Evolutionary conservation across 2,113 vertebrate genomes (phyloP).

Genomic region (Heterochromis multidens): DNA sequence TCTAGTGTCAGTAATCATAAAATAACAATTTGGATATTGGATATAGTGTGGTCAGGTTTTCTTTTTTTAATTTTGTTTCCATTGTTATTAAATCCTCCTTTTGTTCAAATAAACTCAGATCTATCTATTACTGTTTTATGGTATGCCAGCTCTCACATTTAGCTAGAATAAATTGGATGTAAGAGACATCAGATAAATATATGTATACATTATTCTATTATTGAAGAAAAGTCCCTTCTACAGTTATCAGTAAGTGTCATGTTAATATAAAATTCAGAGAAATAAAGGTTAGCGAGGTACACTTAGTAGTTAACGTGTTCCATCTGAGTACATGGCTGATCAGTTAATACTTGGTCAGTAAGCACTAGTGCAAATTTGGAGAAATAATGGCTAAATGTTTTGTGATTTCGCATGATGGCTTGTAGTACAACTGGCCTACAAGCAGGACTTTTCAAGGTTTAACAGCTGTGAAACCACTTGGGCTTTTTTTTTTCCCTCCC

Average conservation of each 20-base stretch:
- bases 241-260: neutral
- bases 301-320: neutral
- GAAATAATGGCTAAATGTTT: neutral
- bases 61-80: neutral
- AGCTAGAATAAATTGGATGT: neutral
- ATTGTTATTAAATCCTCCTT: neutral
- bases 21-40: neutral
- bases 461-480: neutral
- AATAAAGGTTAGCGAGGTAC: neutral
- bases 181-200: too few species aligned
- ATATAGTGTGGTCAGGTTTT: too few species aligned
- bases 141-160: neutral
- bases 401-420: too few species aligned
- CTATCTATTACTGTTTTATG: neutral
- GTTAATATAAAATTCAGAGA: neutral
- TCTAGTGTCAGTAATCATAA: neutral
- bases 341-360: too few species aligned
- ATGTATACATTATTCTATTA: neutral
- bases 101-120: neutral
- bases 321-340: neutral
- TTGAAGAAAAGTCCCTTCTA: neutral
- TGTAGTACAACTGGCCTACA: neutral
- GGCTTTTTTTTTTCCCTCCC: fast-evolving
- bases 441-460: neutral
- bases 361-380: neutral